Evolutionary conservation across 2,797 vertebrate species (phyloP), one percentile per base, ranked within the genome.

Genomic region (Amphiprion clarkii): DNA sequence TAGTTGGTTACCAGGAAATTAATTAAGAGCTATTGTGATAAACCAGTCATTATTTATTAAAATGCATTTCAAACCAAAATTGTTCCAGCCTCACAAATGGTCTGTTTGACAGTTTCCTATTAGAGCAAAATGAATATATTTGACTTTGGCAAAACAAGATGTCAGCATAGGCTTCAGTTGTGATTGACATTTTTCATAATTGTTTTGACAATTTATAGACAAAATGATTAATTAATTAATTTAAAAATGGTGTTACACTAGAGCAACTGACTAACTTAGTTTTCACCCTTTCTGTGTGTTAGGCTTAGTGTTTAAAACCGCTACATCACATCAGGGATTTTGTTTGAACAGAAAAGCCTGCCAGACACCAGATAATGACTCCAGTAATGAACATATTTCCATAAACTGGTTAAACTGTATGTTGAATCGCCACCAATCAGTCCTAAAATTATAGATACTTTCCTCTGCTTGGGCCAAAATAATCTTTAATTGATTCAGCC

Each of bases 401-500:
- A 49, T 21, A 49, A n/a, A 49, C 48, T 49, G 48, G 48, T n/a
- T 9, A 10, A 27, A 21, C n/a, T 49, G 48, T 49, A 49, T 49
- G 48, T 21, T 49, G 19, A 49, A 21, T 21, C 9, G 8, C 19
- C 19, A 49, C 48, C 48, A 49, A 10, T 49, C 25, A 31, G 14
- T 29, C 13, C 27, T 29, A 55, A 29, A 16, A 29, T 14, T 55
- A 31, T 29, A 29, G 39, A 31, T 59, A 31, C 10, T 46, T 67
- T 21, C 14, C 21, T 71, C 42, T 29, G n/a, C 75, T 49, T 67
- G 19, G 14, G 64, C 21, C 52, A 11, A 1, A 0, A 14, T 16
- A 13, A 60, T 61, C 48, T 70, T 16, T 51, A 53, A 74, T 72
- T 75, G 44, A 82, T 67, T 42, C 7, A 11, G 6, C 27, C 40